Evolutionary conservation across 1,140 invertebrate species (phyloP).

Genomic region (Notospermus geniculatus): DNA sequence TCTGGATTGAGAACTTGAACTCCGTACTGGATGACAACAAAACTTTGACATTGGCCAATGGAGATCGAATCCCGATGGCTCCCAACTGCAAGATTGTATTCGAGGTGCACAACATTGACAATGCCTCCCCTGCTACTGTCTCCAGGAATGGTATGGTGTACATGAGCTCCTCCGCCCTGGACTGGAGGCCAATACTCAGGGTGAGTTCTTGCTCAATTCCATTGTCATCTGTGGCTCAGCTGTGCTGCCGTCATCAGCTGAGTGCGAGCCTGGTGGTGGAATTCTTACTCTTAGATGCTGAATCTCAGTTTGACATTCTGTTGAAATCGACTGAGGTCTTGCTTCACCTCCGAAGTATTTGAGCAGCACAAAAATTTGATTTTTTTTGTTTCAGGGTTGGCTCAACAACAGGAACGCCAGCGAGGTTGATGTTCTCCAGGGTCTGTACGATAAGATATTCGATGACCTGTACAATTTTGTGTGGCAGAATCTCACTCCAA

Average conservation of each 20-base stretch:
- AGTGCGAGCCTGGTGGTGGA: too few relatives aligned
- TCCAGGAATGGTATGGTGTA: conserved; percentile 56
- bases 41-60: conserved; percentile 54
- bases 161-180: conserved; percentile 51
- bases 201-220: conserved; percentile 22
- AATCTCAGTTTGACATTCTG: too few relatives aligned
- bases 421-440: conserved; percentile 58
- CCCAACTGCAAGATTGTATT: conserved; percentile 54
- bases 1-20: conserved; percentile 57
- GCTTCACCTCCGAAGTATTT: too few relatives aligned
- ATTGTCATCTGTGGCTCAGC: too few relatives aligned
- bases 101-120: conserved; percentile 57
- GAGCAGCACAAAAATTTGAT: not conserved
- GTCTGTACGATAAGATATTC: conserved; percentile 43
- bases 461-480: conserved; percentile 39
- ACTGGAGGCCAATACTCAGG: conserved; percentile 52
- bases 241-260: too few relatives aligned
- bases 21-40: conserved; percentile 57
- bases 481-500: conserved; percentile 62
- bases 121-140: conserved; percentile 56
- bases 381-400: conserved; percentile 64
- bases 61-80: conserved; percentile 56
- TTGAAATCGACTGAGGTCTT: too few relatives aligned
- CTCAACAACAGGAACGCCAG: conserved; percentile 69
- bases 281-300: too few relatives aligned